Conservation (phyloP, 2,797 vertebrate species). For the Malurus leucopterus region DNA sequence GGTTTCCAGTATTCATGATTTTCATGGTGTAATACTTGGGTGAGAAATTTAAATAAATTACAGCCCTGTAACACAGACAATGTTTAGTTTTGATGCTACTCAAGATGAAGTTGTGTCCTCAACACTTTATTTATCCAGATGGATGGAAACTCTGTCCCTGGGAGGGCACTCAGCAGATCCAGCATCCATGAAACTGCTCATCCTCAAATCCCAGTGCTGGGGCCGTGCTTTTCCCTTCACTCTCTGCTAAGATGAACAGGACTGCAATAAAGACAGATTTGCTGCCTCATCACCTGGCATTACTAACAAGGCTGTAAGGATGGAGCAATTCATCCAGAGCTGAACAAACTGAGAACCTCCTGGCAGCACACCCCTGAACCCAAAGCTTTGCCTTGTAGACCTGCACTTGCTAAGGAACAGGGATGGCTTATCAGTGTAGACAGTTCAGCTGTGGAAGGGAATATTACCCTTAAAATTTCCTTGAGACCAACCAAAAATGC, state of each 20-base stretch:
- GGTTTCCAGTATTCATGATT: not conserved
- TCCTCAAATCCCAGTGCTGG: accelerated
- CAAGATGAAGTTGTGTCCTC: not conserved
- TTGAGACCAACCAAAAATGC: accelerated
- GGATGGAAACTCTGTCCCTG: not conserved
- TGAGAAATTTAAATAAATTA: not conserved
- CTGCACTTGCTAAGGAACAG: not conserved
- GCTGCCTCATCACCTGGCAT: not conserved
- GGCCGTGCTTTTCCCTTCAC: accelerated
- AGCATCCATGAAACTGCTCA: not conserved
- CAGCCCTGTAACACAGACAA: not conserved
- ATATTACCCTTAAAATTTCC: not conserved
- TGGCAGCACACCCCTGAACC: not conserved
- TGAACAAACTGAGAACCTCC: not conserved
- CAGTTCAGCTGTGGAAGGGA: not conserved
- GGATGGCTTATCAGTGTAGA: accelerated
- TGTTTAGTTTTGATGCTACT: not conserved
- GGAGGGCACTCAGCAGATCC: not conserved
- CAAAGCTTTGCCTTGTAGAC: not conserved
- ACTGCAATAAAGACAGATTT: not conserved
- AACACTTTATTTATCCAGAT: not conserved
- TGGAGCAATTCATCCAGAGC: not conserved
- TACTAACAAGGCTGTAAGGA: accelerated
- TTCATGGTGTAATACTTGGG: not conserved
- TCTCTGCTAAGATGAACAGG: not conserved